phyloP scores from a whole-genome alignment of 2,797 vertebrate species.

The Mormyrops boulengeri region DNA sequence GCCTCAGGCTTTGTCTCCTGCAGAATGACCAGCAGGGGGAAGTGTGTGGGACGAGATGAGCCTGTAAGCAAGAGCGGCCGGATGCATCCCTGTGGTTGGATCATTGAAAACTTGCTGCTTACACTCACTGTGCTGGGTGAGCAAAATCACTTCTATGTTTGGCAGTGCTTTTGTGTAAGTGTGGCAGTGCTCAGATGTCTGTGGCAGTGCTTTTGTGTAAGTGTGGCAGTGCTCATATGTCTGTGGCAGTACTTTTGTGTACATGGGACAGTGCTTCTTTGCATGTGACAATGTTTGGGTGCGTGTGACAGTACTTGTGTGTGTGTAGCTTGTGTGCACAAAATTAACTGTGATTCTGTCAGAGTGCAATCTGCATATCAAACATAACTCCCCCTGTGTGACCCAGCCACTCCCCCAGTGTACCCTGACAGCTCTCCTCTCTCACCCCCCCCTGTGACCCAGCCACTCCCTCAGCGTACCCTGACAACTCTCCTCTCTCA shows the following conservation, averaged over 20 bases:
- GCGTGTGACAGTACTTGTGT: neutral
- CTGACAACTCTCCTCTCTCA: no score
- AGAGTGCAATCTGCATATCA: neutral
- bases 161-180: neutral
- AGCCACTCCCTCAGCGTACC: no score
- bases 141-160: neutral
- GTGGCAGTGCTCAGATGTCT: neutral
- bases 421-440: no score
- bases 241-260: conserved; percentile 54
- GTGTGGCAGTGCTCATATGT: conserved; percentile 52
- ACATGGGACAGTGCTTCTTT: no score
- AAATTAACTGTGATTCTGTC: neutral
- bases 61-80: conserved; percentile 23
- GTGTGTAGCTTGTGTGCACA: neutral
- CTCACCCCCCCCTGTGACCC: no score
- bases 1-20: conserved; percentile 35
- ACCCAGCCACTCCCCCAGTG: neutral
- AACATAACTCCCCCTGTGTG: neutral
- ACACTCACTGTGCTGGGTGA: conserved; percentile 62
- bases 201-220: conserved; percentile 45
- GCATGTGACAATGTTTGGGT: neutral
- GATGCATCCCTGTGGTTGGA: conserved; percentile 53
- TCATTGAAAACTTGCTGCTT: conserved; percentile 61
- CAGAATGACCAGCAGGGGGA: conserved; percentile 61
- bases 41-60: conserved; percentile 44